Evolutionary conservation across 2,113 vertebrate species (phyloP), one percentile per base, ranked within the genome.

Genomic region (Hippocampus comes): DNA sequence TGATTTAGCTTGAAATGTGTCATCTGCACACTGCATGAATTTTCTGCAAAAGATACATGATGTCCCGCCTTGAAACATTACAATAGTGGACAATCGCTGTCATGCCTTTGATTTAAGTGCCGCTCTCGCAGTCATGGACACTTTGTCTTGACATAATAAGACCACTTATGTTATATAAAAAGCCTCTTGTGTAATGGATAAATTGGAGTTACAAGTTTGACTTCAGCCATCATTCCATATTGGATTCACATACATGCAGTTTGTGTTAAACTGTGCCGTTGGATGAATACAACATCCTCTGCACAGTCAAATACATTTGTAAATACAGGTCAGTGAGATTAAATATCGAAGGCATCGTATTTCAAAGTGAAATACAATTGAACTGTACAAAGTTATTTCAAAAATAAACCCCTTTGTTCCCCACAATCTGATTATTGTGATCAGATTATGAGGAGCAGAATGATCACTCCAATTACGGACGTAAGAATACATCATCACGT

Each of bases 141-240:
- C 77, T 77, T 78, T 80, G 64, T 78, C 66, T 73, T 88, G 83
- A 87, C 82, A 85, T 81, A 84, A 88, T 82, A 84, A 86, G 86
- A 88, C 64, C 84, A 78, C 77, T 70, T 65, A 74, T 68, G 79
- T 89, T 89, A 87, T 77, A 82, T 85, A 90, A 87, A 89, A 87
- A 80, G 60, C 56, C 78, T 81, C 83, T 81, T 85, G 88, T 87
- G 82, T 86, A 86, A 90, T 79, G 73, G 82, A 84, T 70, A 73
- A 80, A 71, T 76, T 38, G 41, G 2, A 10, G 63, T 67, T 67
- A 21, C 15, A 51, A 53, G 27, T 67, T 64, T 64, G 23, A 59
- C 56, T 27, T 38, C 23, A 59, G 23, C 23, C 23, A 59, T 27
- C 56, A 27, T 27, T 59, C 10, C 1, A 15, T 64, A 64, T 41